Percentiles rank a stretch among this genome's conserved stretches.
Evolutionary conservation across 64 coral and sea anemone genomes (phyloP).

Genomic region (Stichodactyla mertensii): DNA sequence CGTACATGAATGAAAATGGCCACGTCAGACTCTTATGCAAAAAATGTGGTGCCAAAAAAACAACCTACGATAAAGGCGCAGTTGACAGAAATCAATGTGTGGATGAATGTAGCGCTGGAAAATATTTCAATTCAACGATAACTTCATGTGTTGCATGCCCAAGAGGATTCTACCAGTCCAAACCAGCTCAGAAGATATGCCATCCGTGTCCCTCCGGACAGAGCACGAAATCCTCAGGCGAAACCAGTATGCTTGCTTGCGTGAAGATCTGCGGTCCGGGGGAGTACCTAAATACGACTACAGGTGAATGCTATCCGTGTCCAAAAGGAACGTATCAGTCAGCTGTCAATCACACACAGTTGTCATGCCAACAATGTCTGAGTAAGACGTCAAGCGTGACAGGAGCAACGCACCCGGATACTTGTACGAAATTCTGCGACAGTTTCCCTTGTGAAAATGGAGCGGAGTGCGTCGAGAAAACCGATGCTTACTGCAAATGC

Average conservation of each 20-base stretch:
- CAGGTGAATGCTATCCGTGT: background rate
- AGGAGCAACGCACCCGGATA: background rate
- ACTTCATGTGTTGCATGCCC: background rate
- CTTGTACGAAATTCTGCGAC: background rate
- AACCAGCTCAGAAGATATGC: background rate
- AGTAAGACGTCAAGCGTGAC: background rate
- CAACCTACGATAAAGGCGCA: background rate
- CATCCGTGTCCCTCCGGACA: background rate
- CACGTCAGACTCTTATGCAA: background rate
- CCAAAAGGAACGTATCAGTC: conserved; percentile 1
- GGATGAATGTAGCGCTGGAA: background rate
- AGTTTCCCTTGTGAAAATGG: conserved; percentile 13
- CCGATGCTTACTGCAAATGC: background rate
- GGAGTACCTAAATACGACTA: background rate
- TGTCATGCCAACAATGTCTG: background rate
- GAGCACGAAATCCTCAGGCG: background rate
- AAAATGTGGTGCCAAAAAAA: background rate
- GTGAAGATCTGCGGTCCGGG: background rate
- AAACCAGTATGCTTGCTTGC: background rate
- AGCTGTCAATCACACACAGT: background rate
- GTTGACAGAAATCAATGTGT: background rate
- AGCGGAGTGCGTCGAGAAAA: background rate
- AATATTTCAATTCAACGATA: background rate
- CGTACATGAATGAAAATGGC: background rate
- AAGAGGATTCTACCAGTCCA: background rate